Conservation (phyloP, 1,140 invertebrate species). For the Antheraea mylitta region DNA sequence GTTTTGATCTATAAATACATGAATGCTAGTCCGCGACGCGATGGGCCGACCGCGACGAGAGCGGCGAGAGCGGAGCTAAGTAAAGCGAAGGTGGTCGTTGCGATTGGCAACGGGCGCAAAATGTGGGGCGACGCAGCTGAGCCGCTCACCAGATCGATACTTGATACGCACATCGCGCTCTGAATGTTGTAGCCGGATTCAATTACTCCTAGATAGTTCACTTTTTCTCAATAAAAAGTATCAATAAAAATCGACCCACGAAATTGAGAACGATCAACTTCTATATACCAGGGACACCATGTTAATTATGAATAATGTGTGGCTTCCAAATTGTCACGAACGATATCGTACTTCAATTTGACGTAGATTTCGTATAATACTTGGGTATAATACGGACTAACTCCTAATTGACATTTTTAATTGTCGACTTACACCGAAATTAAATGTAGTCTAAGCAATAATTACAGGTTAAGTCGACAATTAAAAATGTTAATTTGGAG, state of each 20-base stretch:
- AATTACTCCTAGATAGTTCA: conserved; percentile 26
- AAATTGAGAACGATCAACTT: background rate
- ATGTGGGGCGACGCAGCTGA: conserved; percentile 65
- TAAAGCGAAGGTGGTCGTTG: conserved; percentile 37
- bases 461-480: too few species aligned
- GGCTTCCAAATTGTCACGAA: too few species aligned
- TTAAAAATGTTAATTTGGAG: too few species aligned
- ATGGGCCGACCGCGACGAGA: conserved; percentile 1
- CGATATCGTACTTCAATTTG: too few species aligned
- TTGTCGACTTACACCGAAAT: too few species aligned
- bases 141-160: conserved; percentile 64
- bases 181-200: conserved; percentile 54
- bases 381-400: too few species aligned
- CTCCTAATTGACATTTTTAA: too few species aligned
- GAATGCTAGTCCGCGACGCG: conserved; percentile 10
- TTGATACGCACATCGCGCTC: conserved; percentile 62
- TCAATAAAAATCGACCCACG: background rate
- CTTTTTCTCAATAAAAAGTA: conserved; percentile 3
- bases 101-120: conserved; percentile 55
- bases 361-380: too few species aligned
- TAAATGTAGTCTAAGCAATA: too few species aligned
- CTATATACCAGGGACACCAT: background rate
- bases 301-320: too few species aligned
- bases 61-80: conserved; percentile 21
- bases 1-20: conserved; percentile 40